phyloP scores from a whole-genome alignment of 2,888 invertebrate species.

The Neoscelio sp. region DNA sequence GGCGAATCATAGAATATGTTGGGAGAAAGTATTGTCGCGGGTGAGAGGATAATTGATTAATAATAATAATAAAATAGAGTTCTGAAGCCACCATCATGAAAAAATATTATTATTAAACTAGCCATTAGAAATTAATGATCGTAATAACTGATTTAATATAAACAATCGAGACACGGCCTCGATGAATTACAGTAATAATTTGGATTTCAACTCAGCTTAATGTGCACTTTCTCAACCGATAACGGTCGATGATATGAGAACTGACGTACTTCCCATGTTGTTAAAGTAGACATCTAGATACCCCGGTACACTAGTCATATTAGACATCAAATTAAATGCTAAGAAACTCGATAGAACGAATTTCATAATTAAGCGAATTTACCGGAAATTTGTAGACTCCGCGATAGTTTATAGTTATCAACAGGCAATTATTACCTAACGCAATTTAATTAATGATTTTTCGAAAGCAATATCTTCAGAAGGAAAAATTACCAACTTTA shows the following conservation, averaged over 20 bases:
- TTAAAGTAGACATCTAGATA: conserved; percentile 53
- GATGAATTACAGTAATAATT: conserved; percentile 33
- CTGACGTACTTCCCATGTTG: conserved; percentile 28
- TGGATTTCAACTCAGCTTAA: conserved; percentile 39
- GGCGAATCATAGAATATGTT: too few relatives aligned
- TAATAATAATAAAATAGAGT: too few relatives aligned
- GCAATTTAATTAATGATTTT: too few relatives aligned
- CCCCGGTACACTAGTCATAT: neutral
- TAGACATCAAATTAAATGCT: conserved; percentile 25
- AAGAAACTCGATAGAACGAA: conserved; percentile 17
- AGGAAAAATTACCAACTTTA: too few relatives aligned
- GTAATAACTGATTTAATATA: conserved; percentile 29
- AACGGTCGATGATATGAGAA: conserved; percentile 31
- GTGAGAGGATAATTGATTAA: too few relatives aligned
- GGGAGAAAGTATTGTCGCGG: too few relatives aligned
- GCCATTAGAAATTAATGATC: conserved; percentile 22
- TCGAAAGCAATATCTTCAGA: too few relatives aligned
- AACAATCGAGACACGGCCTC: conserved; percentile 15
- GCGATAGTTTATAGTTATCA: neutral
- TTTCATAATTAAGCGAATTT: conserved; percentile 12
- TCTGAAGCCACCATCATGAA: too few relatives aligned
- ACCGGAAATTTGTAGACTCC: neutral
- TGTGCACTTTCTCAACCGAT: conserved; percentile 49
- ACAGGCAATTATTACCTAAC: too few relatives aligned
- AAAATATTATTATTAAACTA: conserved; percentile 21